These are phyloP conservation scores for Accipiter badius DNA, from an alignment of 2,797 vertebrate species.

Conservation along the genomic window DNA sequence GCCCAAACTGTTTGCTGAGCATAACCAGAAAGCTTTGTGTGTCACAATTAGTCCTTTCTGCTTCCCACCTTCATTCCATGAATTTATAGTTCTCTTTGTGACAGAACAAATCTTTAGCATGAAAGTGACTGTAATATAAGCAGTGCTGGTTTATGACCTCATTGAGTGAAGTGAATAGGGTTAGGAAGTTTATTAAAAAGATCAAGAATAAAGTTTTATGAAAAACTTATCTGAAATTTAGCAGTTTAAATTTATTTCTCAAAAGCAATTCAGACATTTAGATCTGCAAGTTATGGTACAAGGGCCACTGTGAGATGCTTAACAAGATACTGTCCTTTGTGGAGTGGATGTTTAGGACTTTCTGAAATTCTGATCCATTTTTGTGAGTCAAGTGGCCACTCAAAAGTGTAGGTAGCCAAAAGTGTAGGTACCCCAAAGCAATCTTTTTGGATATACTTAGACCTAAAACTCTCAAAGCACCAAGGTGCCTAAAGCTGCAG, in stretches of 20 bases:
- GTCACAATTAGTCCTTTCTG: slow-evolving; percentile 39
- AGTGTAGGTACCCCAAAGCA: background rate
- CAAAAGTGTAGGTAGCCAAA: background rate
- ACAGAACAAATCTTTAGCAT: slow-evolving; percentile 50
- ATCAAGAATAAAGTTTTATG: slow-evolving; percentile 33
- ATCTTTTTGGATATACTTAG: background rate
- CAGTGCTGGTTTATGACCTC: slow-evolving; percentile 36
- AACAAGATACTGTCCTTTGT: background rate
- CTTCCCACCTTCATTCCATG: background rate
- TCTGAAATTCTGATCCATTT: background rate
- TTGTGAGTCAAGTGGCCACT: background rate
- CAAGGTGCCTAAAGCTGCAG: background rate
- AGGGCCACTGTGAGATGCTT: background rate
- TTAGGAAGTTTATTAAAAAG: slow-evolving; percentile 54
- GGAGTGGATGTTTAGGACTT: background rate
- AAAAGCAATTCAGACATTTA: background rate
- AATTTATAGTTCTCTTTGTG: slow-evolving; percentile 43
- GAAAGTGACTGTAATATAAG: slow-evolving; percentile 62
- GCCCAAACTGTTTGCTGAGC: slow-evolving; percentile 40
- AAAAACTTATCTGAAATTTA: background rate
- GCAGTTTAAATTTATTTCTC: background rate
- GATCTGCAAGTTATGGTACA: background rate
- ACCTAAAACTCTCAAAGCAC: background rate
- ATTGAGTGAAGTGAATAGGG: background rate
- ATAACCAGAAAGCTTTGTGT: slow-evolving; percentile 51